Evolutionary conservation across 1,140 invertebrate genomes (phyloP).

Genomic region (Apis laboriosa): DNA sequence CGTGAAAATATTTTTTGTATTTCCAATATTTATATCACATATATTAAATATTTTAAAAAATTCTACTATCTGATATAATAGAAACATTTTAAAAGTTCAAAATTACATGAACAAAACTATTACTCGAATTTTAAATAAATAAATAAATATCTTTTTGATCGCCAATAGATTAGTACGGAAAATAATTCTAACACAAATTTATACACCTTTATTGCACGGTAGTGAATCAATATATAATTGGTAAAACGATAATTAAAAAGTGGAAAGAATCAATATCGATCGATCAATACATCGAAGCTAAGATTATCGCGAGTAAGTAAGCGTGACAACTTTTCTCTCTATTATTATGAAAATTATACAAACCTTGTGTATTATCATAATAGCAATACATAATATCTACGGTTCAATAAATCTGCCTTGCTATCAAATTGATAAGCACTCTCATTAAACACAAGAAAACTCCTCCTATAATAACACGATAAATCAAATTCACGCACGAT

Average conservation of each 20-base stretch:
- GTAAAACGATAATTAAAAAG: conserved; percentile 3
- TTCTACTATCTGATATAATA: no score
- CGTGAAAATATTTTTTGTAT: no score
- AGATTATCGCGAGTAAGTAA: conserved; percentile 18
- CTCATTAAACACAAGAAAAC: not conserved
- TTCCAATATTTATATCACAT: no score
- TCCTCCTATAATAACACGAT: not conserved
- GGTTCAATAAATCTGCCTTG: not conserved
- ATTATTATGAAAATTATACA: not conserved
- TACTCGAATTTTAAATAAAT: no score
- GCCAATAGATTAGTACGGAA: no score
- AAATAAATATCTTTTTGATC: no score
- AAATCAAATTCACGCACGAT: not conserved
- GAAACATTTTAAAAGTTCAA: no score
- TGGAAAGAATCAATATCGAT: not conserved
- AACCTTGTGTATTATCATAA: not conserved
- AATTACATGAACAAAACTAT: no score
- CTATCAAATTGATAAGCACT: conserved; percentile 1
- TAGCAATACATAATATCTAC: not conserved
- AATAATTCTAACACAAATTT: no score
- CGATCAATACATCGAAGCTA: not conserved
- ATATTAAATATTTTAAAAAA: no score
- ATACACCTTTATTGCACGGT: no score
- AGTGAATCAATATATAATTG: not conserved
- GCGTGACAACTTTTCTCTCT: not conserved